A percentile compares a stretch with the other conserved stretches of the same genome.
These are phyloP conservation scores for Scrobipalpa atriplicella DNA, from an alignment of 2,888 invertebrate genomes.

Conservation along the genomic window DNA sequence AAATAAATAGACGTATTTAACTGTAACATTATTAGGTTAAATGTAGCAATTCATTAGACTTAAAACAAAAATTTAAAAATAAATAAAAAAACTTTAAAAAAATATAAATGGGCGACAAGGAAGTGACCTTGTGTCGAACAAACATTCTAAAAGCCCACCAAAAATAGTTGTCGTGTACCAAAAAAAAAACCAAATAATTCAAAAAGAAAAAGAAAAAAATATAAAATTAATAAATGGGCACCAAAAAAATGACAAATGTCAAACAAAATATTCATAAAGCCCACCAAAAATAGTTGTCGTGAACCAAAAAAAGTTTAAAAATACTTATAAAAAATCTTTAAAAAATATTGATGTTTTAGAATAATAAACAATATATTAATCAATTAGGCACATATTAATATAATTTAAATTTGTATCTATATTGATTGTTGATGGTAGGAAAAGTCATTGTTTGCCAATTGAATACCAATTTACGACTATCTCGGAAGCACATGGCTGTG, in stretches of 20 bases:
- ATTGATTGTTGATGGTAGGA: no score
- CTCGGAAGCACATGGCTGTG: no score
- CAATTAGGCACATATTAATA: no score
- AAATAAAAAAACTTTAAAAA: not conserved
- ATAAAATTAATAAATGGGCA: not conserved
- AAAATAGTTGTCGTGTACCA: slow-evolving; percentile 3
- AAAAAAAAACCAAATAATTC: slow-evolving; percentile 3
- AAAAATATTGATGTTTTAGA: no score
- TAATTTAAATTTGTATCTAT: no score
- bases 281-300: not conserved
- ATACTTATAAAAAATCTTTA: not conserved
- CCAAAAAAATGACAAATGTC: not conserved
- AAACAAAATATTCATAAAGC: not conserved
- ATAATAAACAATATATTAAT: no score
- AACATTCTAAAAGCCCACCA: not conserved
- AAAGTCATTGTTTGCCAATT: no score
- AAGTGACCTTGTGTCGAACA: not conserved
- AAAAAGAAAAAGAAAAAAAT: not conserved
- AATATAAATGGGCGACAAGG: not conserved
- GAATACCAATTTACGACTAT: no score
- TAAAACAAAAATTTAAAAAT: no score
- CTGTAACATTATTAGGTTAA: no score
- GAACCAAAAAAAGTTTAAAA: not conserved
- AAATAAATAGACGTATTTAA: no score
- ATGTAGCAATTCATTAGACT: no score